Conservation (phyloP, 2,113 vertebrate species). For the Notarius quadriscutis region DNA sequence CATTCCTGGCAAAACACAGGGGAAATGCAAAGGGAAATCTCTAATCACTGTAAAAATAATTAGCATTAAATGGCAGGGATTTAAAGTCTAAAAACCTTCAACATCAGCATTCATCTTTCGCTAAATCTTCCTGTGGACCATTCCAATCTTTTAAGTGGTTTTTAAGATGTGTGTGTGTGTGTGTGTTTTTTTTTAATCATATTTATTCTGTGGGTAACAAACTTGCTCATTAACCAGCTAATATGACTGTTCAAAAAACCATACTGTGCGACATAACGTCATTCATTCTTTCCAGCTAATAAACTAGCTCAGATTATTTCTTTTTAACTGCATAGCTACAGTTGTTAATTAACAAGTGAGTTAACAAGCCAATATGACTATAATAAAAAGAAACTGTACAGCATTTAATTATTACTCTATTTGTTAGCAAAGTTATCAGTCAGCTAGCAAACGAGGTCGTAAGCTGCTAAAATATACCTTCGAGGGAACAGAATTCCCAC, state of each 20-base stretch:
- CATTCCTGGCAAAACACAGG: background rate
- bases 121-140: background rate
- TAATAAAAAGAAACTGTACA: background rate
- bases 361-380: background rate
- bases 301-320: background rate
- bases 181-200: background rate
- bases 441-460: background rate
- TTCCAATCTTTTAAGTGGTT: background rate
- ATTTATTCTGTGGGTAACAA: background rate
- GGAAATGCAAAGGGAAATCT: background rate
- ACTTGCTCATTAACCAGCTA: background rate
- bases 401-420: background rate
- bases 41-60: background rate
- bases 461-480: background rate
- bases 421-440: background rate
- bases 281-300: background rate
- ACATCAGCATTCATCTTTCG: background rate
- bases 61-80: background rate
- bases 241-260: background rate
- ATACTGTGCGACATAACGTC: background rate
- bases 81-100: background rate
- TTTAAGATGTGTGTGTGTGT: background rate
- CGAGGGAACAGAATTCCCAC: background rate
- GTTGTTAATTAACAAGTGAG: background rate
- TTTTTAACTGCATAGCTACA: background rate